Evolutionary conservation across 2,797 vertebrate genomes (phyloP), one percentile per base, ranked within the genome.

Genomic region (Cirrhinus molitorella): DNA sequence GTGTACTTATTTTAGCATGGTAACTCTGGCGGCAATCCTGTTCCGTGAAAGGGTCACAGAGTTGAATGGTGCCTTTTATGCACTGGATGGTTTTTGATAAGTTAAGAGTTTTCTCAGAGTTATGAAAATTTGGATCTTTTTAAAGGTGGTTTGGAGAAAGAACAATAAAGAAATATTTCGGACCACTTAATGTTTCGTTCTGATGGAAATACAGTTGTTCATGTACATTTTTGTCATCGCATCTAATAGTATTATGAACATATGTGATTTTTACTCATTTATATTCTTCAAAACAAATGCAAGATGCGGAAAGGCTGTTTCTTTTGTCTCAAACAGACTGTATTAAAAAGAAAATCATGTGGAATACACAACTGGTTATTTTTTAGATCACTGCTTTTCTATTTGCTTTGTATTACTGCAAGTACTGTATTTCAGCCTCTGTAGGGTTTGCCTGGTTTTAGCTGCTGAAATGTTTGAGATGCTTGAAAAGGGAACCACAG

Each of bases 1-100:
- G 14, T 87, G 85, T 47, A 31, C 77, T 85, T 83, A 79, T 77
- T 84, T 83, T 85, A 85, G 89, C 79, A 85, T 73, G 83, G 85
- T 79, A 80, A 79, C 47, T 71, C 67, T 63, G 74, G 78, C 16
- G 82, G 85, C 86, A 68, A 47, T 74, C 66, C 59, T 81, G 83
- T 80, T 78, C 83, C 73, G 68, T 65, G 59, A 75, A 63, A 84
- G 57, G 71, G 53, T 43, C 78, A 47, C 74, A 81, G 65, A 71
- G 71, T 65, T 73, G 68, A 85, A 78, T 59, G 72, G 85, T 87
- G 86, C 89, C 81, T 81, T 83, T 81, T 71, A 80, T 79, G 79
- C 74, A 85, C 37, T 55, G 55, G 84, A 70, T 19, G 65, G 73
- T 70, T 81, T 85, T 59, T 45, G 31, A 79, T 63, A 31, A 14